Conservation (phyloP, 2,888 invertebrate species). For the Andrena dorsata region DNA sequence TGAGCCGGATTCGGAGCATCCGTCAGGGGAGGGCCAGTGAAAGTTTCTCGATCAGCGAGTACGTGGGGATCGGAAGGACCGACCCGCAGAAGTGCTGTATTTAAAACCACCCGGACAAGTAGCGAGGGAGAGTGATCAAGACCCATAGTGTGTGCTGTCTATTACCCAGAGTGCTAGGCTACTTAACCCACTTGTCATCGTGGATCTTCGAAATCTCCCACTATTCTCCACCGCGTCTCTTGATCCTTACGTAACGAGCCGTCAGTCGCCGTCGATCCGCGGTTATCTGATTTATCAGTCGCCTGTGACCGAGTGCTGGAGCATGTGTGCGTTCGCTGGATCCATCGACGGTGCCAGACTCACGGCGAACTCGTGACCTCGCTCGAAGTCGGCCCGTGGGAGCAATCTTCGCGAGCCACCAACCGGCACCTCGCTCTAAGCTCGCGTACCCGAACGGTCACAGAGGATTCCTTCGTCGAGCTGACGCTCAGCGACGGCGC, state of each 20-base stretch:
- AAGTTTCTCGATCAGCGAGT: neutral
- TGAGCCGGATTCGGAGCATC: neutral
- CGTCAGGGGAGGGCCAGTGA: neutral
- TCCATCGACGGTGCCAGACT: neutral
- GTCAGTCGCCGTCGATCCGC: constrained; percentile 45
- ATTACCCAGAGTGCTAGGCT: constrained; percentile 42
- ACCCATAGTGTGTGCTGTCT: constrained; percentile 10
- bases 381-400: constrained; percentile 10
- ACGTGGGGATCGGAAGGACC: neutral
- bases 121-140: neutral
- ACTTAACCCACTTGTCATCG: constrained; percentile 55
- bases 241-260: constrained; percentile 64
- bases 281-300: constrained; percentile 71
- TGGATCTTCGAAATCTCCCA: constrained; percentile 44
- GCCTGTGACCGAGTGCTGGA: constrained; percentile 20
- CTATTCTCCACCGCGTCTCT: constrained; percentile 29
- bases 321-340: constrained; percentile 25
- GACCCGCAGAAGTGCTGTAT: too few species aligned
- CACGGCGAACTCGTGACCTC: neutral
- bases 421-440: neutral
- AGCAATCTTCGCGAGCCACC: neutral
- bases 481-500: constrained; percentile 43
- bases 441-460: neutral
- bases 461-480: neutral
- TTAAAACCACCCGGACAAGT: too few species aligned